These are phyloP conservation scores for Megalops atlanticus DNA, from an alignment of 2,113 vertebrate genomes.

Conservation along the genomic window DNA sequence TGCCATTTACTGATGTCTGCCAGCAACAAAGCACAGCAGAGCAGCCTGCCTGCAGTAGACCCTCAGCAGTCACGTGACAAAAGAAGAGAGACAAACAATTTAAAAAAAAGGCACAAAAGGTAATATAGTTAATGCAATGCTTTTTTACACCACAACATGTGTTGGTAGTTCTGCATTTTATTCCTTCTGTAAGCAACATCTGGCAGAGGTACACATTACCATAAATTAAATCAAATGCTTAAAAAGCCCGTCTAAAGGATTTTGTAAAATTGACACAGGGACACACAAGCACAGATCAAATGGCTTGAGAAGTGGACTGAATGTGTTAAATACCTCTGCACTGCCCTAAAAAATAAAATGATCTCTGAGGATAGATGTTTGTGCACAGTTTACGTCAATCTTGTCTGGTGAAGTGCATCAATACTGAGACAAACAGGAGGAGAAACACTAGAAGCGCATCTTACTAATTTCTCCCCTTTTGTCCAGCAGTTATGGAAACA, in stretches of 20 bases:
- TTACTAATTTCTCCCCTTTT: background rate
- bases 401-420: background rate
- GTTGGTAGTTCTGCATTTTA: too few relatives aligned
- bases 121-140: too few relatives aligned
- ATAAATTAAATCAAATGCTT: too few relatives aligned
- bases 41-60: background rate
- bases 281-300: too few relatives aligned
- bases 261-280: too few relatives aligned
- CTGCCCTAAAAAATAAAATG: background rate
- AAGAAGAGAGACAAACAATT: background rate
- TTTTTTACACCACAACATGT: too few relatives aligned
- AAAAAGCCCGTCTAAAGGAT: too few relatives aligned
- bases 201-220: too few relatives aligned
- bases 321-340: too few relatives aligned
- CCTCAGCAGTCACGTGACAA: background rate
- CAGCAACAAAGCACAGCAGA: background rate
- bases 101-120: too few relatives aligned
- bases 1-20: slow-evolving; percentile 11
- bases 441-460: background rate
- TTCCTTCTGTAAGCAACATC: too few relatives aligned
- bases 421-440: background rate
- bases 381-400: background rate
- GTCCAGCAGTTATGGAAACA: background rate
- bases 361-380: background rate
- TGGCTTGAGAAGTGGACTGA: too few relatives aligned